Conservation (phyloP, 2,797 vertebrate genomes). For the Pseudocheirus occidentalis region DNA sequence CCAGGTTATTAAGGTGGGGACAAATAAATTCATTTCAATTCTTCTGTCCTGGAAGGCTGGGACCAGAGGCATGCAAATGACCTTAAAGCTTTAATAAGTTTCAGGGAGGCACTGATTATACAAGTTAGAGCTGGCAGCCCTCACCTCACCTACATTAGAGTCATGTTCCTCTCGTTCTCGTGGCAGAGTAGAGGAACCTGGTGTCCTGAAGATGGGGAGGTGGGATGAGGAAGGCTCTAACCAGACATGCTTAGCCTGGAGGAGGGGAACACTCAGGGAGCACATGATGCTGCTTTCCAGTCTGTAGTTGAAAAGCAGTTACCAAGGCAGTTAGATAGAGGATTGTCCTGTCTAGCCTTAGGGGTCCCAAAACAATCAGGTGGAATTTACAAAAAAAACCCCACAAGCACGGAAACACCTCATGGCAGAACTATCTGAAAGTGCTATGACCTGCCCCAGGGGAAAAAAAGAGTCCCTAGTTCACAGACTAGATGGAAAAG, state of each 20-base stretch:
- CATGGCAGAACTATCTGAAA: neutral
- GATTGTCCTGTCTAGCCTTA: neutral
- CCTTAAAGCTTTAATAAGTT: neutral
- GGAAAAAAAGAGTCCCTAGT: neutral
- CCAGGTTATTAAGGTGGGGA: neutral
- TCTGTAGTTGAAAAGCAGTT: neutral
- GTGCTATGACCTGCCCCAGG: neutral
- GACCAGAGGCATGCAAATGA: neutral
- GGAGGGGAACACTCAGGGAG: neutral
- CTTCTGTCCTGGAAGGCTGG: neutral
- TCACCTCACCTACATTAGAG: neutral
- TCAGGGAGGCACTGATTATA: neutral
- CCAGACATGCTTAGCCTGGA: neutral
- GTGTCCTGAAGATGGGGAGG: neutral
- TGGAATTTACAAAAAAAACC: neutral
- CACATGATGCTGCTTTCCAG: neutral
- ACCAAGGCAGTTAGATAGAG: neutral
- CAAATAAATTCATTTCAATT: neutral
- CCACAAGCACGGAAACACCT: neutral
- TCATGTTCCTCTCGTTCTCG: neutral
- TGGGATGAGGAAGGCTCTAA: neutral
- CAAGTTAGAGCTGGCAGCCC: neutral
- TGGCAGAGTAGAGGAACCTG: neutral
- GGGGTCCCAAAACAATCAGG: neutral
- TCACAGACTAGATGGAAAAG: neutral